Base-by-base conservation (phyloP, 2,113 vertebrate genomes). In the Grammatotria lemairii region DNA sequence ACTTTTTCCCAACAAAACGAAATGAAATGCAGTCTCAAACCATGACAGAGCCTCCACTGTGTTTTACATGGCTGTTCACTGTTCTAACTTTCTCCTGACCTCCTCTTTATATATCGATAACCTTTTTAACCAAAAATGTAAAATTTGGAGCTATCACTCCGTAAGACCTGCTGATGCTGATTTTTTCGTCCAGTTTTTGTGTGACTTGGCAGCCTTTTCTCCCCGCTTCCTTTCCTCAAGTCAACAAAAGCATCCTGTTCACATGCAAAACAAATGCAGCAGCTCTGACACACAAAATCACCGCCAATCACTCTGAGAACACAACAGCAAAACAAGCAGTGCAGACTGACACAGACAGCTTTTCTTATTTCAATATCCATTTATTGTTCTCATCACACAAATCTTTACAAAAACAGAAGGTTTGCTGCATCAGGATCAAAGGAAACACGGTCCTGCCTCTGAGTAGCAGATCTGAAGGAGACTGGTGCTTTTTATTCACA, bases 361-460 rank as follows among this genome's bases (percentile, higher is more conserved):
- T 81, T 79, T 94, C 85, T 93, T 94, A 95, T 94, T 95, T 92
- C 93, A 95, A 93, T 93, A 93, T 92, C 91, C 91, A 93, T 95
- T 97, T 96, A 96, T 95, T 97, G 93, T 96, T 95, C 85, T 95
- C 88, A 84, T 95, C 85, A 89, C 95, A 96, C 93, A 95, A 78
- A 93, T 94, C 80, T 91, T 93, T 95, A 96, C 94, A 95, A 95
- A 38, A 96, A 96, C 89, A 92, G 84, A 89, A 78, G 91, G 85
- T 91, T 95, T 83, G 75, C 88, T 90, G 93, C 86, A 87, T 82
- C 87, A 78, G 80, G 89, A 93, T 93, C 92, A 92, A 93, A 94
- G 92, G 89, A 91, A 92, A 83, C 33, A 47, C 87, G 60, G 87
- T 84, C 82, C 57, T 88, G 86, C 89, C 89, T 83, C 82, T 63